phyloP scores from a whole-genome alignment of 2,797 vertebrate genomes.

The Melanotaenia nigrans region DNA sequence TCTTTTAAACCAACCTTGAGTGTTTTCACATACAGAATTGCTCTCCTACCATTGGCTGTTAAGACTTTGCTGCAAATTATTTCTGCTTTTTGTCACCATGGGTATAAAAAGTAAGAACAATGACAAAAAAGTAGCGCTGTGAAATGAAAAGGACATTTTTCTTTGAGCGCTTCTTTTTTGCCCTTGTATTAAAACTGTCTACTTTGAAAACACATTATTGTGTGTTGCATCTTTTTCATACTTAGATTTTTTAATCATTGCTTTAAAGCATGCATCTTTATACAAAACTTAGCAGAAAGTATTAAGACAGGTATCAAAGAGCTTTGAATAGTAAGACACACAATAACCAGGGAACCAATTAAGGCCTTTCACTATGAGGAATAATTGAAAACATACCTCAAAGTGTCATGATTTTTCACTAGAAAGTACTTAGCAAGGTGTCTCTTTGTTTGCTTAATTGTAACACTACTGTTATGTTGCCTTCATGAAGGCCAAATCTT shows the following conservation, averaged over 20 bases:
- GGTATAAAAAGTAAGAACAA: background rate
- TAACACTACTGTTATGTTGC: constrained; percentile 69
- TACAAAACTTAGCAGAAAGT: background rate
- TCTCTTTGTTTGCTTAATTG: constrained; percentile 81
- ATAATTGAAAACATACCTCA: constrained; percentile 42
- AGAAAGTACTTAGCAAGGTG: constrained; percentile 76
- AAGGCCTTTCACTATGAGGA: constrained; percentile 60
- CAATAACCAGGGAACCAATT: constrained; percentile 78
- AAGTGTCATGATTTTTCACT: constrained; percentile 68
- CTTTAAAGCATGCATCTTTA: background rate
- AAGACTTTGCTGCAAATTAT: constrained; percentile 31
- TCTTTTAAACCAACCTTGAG: constrained; percentile 56
- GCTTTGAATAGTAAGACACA: constrained; percentile 45
- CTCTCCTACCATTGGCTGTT: constrained; percentile 9
- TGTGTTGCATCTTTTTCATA: background rate
- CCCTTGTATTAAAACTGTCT: background rate
- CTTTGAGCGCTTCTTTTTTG: background rate
- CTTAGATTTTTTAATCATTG: background rate
- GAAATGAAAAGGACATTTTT: background rate
- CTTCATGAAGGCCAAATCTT: constrained; percentile 71
- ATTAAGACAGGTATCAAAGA: background rate
- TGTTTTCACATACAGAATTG: constrained; percentile 32
- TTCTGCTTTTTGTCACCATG: constrained; percentile 7
- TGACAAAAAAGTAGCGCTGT: background rate
- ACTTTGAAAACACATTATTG: background rate